Evolutionary conservation across 2,888 invertebrate genomes (phyloP).

Genomic region (Lasioglossum villosulum): DNA sequence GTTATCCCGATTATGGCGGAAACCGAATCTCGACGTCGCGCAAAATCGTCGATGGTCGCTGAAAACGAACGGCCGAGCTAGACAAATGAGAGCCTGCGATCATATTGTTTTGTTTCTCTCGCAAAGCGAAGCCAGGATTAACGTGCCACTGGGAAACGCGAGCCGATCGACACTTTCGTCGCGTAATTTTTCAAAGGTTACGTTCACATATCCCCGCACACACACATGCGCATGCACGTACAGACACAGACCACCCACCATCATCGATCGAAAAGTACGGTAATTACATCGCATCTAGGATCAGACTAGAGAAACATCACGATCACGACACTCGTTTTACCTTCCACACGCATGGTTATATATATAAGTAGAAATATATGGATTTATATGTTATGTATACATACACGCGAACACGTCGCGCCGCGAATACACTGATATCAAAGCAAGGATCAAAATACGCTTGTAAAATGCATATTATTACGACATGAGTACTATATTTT

Average conservation of each 20-base stretch:
- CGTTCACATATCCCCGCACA: neutral
- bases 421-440: slow-evolving; percentile 79
- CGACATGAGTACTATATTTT: slow-evolving; percentile 82
- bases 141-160: slow-evolving; percentile 60
- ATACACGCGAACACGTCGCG: slow-evolving; percentile 28
- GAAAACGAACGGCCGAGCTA: neutral
- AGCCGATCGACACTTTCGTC: slow-evolving; percentile 41
- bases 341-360: slow-evolving; percentile 40
- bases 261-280: slow-evolving; percentile 31
- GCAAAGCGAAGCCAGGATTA: slow-evolving; percentile 42
- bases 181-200: slow-evolving; percentile 33
- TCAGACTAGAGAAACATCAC: slow-evolving; percentile 57
- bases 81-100: neutral
- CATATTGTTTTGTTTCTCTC: slow-evolving; percentile 31
- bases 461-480: slow-evolving; percentile 83
- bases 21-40: neutral
- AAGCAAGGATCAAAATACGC: slow-evolving; percentile 85
- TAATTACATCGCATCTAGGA: slow-evolving; percentile 57
- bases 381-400: slow-evolving; percentile 62
- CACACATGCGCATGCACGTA: neutral
- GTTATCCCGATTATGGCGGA: slow-evolving; percentile 29
- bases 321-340: slow-evolving; percentile 42
- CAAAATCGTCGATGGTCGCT: neutral
- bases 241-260: neutral
- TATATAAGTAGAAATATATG: slow-evolving; percentile 41